A percentile compares a stretch with the other conserved stretches of the same genome.
Evolutionary conservation across 2,797 vertebrate genomes (phyloP).

Genomic region (Avahi laniger): DNA sequence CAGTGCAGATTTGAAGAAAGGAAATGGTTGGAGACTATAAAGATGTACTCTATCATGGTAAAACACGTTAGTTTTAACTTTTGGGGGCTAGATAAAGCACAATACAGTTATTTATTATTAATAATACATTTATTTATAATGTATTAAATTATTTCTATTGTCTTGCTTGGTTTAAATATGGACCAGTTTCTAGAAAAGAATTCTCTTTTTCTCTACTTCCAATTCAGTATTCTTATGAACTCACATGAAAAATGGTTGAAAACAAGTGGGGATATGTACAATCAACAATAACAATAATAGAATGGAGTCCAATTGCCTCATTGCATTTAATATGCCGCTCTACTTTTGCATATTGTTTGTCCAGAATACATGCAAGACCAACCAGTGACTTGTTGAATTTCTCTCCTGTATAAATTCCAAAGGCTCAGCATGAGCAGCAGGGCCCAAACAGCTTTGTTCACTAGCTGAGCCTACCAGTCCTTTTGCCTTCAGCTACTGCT

Average conservation of each 20-base stretch:
- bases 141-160: not conserved
- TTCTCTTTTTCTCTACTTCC: not conserved
- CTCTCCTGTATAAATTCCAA: not conserved
- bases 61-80: slow-evolving; percentile 10
- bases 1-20: not conserved
- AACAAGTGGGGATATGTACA: not conserved
- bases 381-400: not conserved
- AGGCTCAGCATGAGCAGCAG: not conserved
- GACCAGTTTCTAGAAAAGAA: not conserved
- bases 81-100: not conserved
- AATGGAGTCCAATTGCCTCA: not conserved
- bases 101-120: not conserved
- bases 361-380: not conserved
- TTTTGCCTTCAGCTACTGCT: slow-evolving; percentile 39
- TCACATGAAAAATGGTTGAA: not conserved
- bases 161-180: not conserved
- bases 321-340: not conserved
- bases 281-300: not conserved
- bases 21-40: not conserved
- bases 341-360: not conserved
- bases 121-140: not conserved
- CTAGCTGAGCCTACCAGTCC: not conserved
- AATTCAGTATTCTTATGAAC: not conserved
- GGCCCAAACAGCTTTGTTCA: not conserved
- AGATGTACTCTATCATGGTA: not conserved